Conservation (phyloP, 2,113 vertebrate genomes). For the Phylloscopus whistleri region DNA sequence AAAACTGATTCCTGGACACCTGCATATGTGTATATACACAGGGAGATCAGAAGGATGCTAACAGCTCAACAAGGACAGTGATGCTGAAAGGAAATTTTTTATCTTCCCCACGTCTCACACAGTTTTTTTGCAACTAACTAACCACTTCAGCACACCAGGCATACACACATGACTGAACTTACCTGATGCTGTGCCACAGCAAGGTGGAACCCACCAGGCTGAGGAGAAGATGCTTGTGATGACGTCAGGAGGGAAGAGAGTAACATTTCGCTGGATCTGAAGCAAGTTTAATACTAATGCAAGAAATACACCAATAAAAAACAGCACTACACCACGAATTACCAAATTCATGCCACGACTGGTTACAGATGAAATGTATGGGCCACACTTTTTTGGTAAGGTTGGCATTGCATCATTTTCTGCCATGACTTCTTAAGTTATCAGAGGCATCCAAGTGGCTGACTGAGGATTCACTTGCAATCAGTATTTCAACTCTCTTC, state of each 20-base stretch:
- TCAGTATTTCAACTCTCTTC: not conserved
- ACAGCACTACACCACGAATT: slow-evolving; percentile 86
- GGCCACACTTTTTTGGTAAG: slow-evolving; percentile 72
- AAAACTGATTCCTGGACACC: not conserved
- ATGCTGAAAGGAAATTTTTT: not conserved
- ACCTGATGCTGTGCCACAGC: slow-evolving; percentile 94
- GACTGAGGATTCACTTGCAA: slow-evolving; percentile 10
- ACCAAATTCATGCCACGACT: slow-evolving; percentile 85
- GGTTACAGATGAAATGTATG: slow-evolving; percentile 84
- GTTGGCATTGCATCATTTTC: slow-evolving; percentile 68
- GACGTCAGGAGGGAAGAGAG: slow-evolving; percentile 94
- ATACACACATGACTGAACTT: not conserved
- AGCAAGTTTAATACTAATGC: slow-evolving; percentile 92
- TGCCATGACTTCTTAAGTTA: slow-evolving; percentile 75
- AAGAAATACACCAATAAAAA: slow-evolving; percentile 91
- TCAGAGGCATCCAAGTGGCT: slow-evolving; percentile 40
- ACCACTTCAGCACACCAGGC: not conserved
- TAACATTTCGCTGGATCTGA: slow-evolving; percentile 94
- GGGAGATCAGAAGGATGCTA: not conserved
- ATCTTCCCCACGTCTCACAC: not conserved
- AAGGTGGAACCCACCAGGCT: slow-evolving; percentile 93
- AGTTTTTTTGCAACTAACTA: not conserved
- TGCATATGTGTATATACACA: rapidly evolving
- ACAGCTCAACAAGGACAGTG: not conserved
- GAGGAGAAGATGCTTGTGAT: slow-evolving; percentile 94